Conservation (phyloP, 2,888 invertebrate genomes). For the Parelbella ahira region DNA sequence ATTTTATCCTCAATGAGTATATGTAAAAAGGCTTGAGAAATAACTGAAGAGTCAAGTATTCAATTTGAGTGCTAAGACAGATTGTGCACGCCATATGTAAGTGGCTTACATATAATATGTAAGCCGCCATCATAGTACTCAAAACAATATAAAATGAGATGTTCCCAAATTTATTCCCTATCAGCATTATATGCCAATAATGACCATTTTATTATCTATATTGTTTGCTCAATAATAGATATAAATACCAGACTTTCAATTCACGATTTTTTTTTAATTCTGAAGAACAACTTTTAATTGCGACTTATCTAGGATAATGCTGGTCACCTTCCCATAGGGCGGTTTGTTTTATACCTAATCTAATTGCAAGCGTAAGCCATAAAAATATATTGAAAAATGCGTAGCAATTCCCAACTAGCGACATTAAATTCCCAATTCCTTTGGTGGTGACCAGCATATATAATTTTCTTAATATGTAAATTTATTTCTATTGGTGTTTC, state of each 20-base stretch:
- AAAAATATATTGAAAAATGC: not conserved
- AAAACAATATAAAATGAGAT: too few relatives aligned
- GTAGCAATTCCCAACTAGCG: slow-evolving; percentile 1
- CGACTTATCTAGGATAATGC: slow-evolving; percentile 3
- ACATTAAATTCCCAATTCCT: not conserved
- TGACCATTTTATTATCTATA: slow-evolving; percentile 5
- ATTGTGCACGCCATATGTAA: too few relatives aligned
- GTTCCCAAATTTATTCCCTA: slow-evolving; percentile 13
- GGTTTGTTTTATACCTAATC: too few relatives aligned
- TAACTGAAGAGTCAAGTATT: too few relatives aligned
- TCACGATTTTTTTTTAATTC: slow-evolving; percentile 35
- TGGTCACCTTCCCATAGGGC: too few relatives aligned
- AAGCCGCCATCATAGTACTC: too few relatives aligned
- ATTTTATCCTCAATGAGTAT: too few relatives aligned
- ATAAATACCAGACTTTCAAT: slow-evolving; percentile 47
- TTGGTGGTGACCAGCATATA: slow-evolving; percentile 20
- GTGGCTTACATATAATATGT: too few relatives aligned
- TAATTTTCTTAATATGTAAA: slow-evolving; percentile 10
- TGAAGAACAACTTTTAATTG: slow-evolving; percentile 30
- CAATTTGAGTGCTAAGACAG: too few relatives aligned
- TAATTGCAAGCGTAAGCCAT: slow-evolving; percentile 7
- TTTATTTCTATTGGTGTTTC: slow-evolving; percentile 29
- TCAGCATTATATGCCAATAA: slow-evolving; percentile 28
- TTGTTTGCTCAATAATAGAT: slow-evolving; percentile 21
- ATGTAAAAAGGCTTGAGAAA: too few relatives aligned